Evolutionary conservation across 2,113 vertebrate genomes (phyloP), one percentile per base, ranked within the genome.

Genomic region (Bufo gargarizans): DNA sequence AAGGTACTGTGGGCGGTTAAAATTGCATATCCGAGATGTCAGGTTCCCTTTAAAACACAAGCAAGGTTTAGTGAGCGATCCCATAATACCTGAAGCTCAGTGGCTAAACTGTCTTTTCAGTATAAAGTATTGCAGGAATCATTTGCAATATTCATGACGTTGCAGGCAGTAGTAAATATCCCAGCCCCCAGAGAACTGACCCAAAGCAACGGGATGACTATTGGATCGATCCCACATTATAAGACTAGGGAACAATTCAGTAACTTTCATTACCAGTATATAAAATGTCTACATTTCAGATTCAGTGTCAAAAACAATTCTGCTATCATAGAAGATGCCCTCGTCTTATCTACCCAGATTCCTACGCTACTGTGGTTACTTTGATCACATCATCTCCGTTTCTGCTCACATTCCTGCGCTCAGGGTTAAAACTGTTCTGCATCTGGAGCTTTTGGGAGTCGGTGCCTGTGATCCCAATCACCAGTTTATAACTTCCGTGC

Each of bases 401-500:
- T 49, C 45, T 50, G 50, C 47, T 53, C 53, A 49, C 81, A 69
- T 22, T 84, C 12, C 63, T 53, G 82, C 20, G 67, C 47, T 50
- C 19, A 71, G 82, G 49, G 82, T 84, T 84, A 71, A 84, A 69
- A 55, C n/a, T n/a, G 20, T 84, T 84, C 63, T n/a, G 63, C 82
- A 84, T 84, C 82, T 84, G 82, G 82, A 84, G 63, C 82, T 85
- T 74, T 85, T 58, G 53, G 69, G 83, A 59, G 17, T 45, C 7
- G 67, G 22, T 13, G 69, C 83, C 82, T 84, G 58, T 83, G 81
- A 83, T 83, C 81, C 61, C 45, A 67, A 83, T 67, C 81, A 83
- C 81, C 19, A 53, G 81, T 84, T 84, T 71, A 84, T 84, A 71
- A 84, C 82, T 55, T 84, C 63, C 82, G 65, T 55, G 82, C 63